Base-by-base conservation (phyloP, 1,140 invertebrate genomes). In the Anoplophora glabripennis region DNA sequence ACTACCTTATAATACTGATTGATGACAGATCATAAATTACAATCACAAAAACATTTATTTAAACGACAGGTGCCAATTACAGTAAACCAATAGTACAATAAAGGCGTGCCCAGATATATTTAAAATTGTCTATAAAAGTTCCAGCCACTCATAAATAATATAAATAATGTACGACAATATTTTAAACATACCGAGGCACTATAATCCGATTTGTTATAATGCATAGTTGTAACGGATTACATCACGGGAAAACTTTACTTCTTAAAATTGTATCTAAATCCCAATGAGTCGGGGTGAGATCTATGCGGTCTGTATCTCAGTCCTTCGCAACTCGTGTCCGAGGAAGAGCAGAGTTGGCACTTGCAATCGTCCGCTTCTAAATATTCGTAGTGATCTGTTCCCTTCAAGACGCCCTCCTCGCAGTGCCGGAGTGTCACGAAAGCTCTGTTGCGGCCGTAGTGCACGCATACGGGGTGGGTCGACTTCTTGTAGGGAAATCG, bases 401-500 rank as follows among this genome's bases (percentile, higher is more conserved):
- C 83, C 77, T 0, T 82, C 80, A 9, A 79, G 79, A 3, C 84
- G 7, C 79, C 83, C 4, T 80, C 76, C 66, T 89, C 83, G 70
- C 89, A 91, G 67, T 89, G 77, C 3, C 74, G 73, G 4, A 90
- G 74, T 5, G 74, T 76, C 0, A 83, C 82, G 12, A 78, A 75
- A 1, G 78, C 75, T n/a, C 76, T 71, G 46, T 78, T 79, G 1
- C 84, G 77, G 2, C 81, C 79, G 1, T 84, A 86, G 70, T 92
- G 90, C 11, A 90, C 84, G 75, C 92, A 94, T 1, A 93, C 90
- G 0, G 89, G 89, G 73, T 94, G 91, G 63, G 85, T 82, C 4
- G 89, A 90, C 35, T 85, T 81, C 73, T 92, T 93, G 71, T 86
- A 93, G 0, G 92, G 92, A 73, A 93, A 92, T 69, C 89, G 83